Percentiles rank a stretch among this genome's conserved stretches.
These are phyloP conservation scores for Drosophila ogumai DNA, from an alignment of 1,140 invertebrate genomes.

Conservation along the genomic window DNA sequence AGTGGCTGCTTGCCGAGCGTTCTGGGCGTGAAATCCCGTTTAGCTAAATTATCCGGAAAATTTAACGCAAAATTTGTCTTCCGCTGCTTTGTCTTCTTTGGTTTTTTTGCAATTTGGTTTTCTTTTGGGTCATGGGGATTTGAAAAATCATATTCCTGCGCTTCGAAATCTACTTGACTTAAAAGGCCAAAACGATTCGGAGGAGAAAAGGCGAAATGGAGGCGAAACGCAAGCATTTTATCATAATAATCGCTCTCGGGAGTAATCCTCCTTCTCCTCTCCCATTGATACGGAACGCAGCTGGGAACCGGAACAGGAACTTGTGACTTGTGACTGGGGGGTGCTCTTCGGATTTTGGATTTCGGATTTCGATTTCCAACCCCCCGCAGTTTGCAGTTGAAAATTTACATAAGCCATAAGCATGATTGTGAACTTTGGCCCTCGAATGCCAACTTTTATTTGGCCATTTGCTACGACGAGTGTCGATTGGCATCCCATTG, in stretches of 20 bases:
- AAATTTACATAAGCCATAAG: conserved; percentile 76
- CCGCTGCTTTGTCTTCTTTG: conserved; percentile 48
- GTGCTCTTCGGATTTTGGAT: conserved; percentile 10
- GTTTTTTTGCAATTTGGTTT: conserved; percentile 37
- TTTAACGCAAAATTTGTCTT: conserved; percentile 72
- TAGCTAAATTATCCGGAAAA: conserved; percentile 81
- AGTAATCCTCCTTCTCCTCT: conserved; percentile 28
- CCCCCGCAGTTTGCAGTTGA: conserved; percentile 1
- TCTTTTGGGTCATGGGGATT: conserved; percentile 2
- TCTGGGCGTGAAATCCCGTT: conserved; percentile 75
- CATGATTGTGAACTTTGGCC: conserved; percentile 73
- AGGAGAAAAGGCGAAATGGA: conserved; percentile 15
- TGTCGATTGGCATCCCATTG: conserved; percentile 71
- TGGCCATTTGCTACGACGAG: conserved; percentile 51
- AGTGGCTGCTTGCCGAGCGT: conserved; percentile 13
- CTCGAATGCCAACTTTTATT: conserved; percentile 60
- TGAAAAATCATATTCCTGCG: conserved; percentile 36
- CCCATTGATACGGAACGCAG: conserved; percentile 44
- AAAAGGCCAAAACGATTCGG: conserved; percentile 37
- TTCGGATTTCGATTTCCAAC: conserved; percentile 28
- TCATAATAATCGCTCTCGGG: conserved; percentile 82
- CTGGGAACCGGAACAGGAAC: conserved; percentile 51
- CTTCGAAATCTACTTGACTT: conserved; percentile 48
- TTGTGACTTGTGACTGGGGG: conserved; percentile 26
- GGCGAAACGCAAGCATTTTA: conserved; percentile 68